A percentile compares a stretch with the other conserved stretches of the same genome.
phyloP scores from a whole-genome alignment of 1,140 invertebrate species.

The Pissodes strobi region DNA sequence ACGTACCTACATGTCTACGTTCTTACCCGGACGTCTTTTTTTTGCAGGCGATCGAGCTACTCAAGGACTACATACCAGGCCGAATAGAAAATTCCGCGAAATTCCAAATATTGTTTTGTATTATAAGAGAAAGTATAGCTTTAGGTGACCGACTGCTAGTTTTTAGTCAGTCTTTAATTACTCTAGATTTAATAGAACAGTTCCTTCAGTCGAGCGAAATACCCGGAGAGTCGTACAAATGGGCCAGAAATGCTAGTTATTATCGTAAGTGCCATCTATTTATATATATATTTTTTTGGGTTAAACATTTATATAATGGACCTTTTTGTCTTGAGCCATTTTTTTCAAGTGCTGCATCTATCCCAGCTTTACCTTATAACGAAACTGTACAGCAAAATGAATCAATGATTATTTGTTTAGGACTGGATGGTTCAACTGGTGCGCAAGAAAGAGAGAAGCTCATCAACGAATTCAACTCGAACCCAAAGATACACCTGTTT shows the following conservation, averaged over 20 bases:
- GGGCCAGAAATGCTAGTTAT: conserved; percentile 88
- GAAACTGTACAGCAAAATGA: too few species aligned
- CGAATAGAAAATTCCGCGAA: conserved; percentile 94
- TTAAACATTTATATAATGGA: neutral
- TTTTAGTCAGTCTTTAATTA: conserved; percentile 96
- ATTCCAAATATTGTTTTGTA: conserved; percentile 92
- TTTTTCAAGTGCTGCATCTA: too few species aligned
- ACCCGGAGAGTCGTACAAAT: conserved; percentile 75
- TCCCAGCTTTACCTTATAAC: too few species aligned
- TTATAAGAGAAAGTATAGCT: conserved; percentile 86
- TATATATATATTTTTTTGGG: conserved; percentile 3
- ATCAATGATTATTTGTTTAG: too few species aligned
- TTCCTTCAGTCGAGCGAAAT: conserved; percentile 83
- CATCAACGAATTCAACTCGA: conserved; percentile 96
- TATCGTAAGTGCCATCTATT: conserved; percentile 80
- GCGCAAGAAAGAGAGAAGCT: conserved; percentile 93
- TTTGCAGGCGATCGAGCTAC: conserved; percentile 76
- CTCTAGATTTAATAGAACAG: conserved; percentile 95
- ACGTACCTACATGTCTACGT: conserved; percentile 9
- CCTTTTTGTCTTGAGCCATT: neutral
- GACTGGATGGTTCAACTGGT: conserved; percentile 93
- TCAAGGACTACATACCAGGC: conserved; percentile 87
- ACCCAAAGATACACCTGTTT: conserved; percentile 87
- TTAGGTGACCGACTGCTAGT: conserved; percentile 91
- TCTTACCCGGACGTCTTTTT: too few species aligned